These are phyloP conservation scores for Tragelaphus strepsiceros DNA, from an alignment of 2,113 vertebrate genomes.

Conservation along the genomic window DNA sequence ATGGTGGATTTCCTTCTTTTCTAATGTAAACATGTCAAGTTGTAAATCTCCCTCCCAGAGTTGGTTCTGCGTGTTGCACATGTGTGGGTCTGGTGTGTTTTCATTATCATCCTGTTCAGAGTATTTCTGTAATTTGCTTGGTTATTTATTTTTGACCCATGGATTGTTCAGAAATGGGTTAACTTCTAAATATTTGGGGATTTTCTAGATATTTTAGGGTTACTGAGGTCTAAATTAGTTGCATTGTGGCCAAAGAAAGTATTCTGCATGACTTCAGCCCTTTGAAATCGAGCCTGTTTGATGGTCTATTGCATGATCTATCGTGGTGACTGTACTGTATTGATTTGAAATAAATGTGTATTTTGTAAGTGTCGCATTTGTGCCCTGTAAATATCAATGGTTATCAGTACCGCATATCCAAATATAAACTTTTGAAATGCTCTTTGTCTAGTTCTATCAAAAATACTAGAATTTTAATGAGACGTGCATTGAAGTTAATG, in stretches of 20 bases:
- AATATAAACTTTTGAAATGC: fast-evolving
- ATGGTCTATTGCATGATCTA: fast-evolving
- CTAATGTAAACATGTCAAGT: fast-evolving
- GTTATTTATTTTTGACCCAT: background rate
- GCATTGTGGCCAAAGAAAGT: too few species aligned
- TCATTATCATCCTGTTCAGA: background rate
- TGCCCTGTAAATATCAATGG: background rate
- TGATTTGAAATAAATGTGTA: background rate
- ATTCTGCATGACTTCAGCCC: background rate
- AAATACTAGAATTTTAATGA: background rate
- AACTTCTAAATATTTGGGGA: background rate
- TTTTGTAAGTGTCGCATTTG: background rate
- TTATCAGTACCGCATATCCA: fast-evolving
- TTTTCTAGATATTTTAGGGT: background rate
- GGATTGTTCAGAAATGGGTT: background rate
- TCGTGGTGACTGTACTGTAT: fast-evolving
- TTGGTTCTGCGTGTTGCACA: background rate
- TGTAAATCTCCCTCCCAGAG: fast-evolving
- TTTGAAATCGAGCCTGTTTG: background rate
- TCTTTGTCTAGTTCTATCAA: background rate
- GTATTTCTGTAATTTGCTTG: background rate
- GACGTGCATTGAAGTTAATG: background rate
- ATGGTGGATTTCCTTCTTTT: background rate
- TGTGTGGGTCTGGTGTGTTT: background rate
- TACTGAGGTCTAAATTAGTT: background rate